Percentiles rank a stretch among this genome's conserved stretches.
Evolutionary conservation across 2,113 vertebrate genomes (phyloP).

Genomic region (Choloepus hoffmanni): DNA sequence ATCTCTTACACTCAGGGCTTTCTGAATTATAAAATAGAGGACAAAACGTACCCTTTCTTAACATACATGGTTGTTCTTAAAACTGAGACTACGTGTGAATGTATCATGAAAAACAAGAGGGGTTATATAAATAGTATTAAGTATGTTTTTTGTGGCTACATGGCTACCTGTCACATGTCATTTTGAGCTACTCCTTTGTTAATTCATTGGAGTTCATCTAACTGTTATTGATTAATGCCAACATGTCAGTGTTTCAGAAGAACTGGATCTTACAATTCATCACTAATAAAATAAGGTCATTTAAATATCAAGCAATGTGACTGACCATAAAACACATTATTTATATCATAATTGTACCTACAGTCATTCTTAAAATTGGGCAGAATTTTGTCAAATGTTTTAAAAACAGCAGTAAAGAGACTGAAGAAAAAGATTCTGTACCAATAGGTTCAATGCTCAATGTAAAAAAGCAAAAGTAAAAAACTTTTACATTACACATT

Average conservation of each 20-base stretch:
- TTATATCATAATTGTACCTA: constrained; percentile 15
- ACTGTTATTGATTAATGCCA: neutral
- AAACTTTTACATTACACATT: neutral
- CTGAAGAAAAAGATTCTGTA: constrained; percentile 32
- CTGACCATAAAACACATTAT: neutral
- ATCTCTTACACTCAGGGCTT: neutral
- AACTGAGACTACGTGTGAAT: neutral
- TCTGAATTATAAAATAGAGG: neutral
- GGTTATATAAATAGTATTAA: constrained; percentile 1
- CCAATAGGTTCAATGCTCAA: constrained; percentile 41
- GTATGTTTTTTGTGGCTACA: neutral
- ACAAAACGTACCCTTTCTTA: constrained; percentile 31
- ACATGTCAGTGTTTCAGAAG: constrained; percentile 31
- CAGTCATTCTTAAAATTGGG: neutral
- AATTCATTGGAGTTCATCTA: constrained; percentile 46
- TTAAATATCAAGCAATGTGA: constrained; percentile 30
- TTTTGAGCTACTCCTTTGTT: neutral
- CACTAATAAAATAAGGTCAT: neutral
- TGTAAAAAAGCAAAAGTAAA: constrained; percentile 21
- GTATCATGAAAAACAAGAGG: constrained; percentile 1
- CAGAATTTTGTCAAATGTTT: constrained; percentile 46
- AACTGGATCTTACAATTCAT: neutral
- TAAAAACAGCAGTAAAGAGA: constrained; percentile 34
- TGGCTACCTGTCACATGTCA: neutral
- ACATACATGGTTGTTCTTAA: neutral